These are phyloP conservation scores for Monoplex corrugatus DNA, from an alignment of 2,888 invertebrate species.

Conservation along the genomic window DNA sequence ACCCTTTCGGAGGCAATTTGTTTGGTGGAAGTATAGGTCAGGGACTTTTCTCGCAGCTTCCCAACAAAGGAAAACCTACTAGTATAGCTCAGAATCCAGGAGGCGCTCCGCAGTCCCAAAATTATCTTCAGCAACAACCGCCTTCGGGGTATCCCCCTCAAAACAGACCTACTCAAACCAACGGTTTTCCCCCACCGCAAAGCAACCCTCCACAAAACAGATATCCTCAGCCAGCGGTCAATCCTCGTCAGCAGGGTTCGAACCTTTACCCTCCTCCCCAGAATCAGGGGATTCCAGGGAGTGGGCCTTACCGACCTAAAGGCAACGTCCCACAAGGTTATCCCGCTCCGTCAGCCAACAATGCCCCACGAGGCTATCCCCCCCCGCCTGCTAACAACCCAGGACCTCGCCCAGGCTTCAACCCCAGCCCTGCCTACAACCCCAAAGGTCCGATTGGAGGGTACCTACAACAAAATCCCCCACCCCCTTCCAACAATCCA, in stretches of 20 bases:
- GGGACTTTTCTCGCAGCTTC: background rate
- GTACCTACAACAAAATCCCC: background rate
- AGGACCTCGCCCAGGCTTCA: background rate
- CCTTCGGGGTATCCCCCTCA: background rate
- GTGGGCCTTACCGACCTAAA: background rate
- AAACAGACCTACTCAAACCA: background rate
- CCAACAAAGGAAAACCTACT: background rate
- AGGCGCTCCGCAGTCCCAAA: background rate
- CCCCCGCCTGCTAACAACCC: background rate
- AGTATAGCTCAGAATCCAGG: background rate
- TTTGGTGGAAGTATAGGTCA: background rate
- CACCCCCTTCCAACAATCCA: background rate
- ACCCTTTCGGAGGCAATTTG: background rate
- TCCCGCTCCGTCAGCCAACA: background rate
- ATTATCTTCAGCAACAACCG: background rate
- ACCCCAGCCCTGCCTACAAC: background rate
- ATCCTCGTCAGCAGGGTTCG: background rate
- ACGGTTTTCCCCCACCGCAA: background rate
- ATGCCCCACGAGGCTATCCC: background rate
- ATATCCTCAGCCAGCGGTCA: background rate
- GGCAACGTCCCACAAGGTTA: background rate
- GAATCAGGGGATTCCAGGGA: background rate
- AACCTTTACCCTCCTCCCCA: background rate
- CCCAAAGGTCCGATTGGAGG: background rate
- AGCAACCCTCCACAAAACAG: background rate